Evolutionary conservation across 2,113 vertebrate genomes (phyloP).

Genomic region (Recurvirostra avosetta): DNA sequence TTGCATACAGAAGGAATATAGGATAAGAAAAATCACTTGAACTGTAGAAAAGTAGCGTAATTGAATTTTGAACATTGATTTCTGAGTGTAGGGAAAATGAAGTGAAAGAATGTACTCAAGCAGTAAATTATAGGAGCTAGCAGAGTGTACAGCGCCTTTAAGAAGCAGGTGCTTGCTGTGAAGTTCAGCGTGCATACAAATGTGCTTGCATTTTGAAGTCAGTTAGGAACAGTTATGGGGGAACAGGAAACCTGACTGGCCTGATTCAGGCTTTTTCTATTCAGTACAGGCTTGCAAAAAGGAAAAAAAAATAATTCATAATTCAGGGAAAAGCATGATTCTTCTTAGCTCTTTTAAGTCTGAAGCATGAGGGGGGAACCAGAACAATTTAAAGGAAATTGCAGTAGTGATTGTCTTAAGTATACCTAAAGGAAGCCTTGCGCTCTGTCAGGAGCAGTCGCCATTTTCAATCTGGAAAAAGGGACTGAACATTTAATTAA

Average conservation of each 20-base stretch:
- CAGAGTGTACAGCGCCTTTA: background rate
- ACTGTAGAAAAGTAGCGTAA: background rate
- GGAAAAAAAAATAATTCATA: background rate
- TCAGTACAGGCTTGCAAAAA: background rate
- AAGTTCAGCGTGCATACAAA: background rate
- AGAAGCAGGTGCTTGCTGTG: background rate
- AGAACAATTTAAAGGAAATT: background rate
- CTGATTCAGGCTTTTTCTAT: background rate
- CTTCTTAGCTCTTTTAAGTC: background rate
- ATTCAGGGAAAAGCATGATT: background rate
- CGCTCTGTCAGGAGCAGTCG: background rate
- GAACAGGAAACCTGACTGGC: background rate
- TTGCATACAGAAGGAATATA: background rate
- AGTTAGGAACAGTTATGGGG: background rate
- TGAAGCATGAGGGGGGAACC: background rate
- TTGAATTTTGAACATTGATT: constrained; percentile 4
- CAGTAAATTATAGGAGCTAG: background rate
- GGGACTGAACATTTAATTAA: background rate
- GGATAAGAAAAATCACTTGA: background rate
- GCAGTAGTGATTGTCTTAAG: background rate
- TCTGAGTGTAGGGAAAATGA: background rate
- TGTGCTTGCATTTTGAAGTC: background rate
- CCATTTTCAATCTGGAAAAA: background rate
- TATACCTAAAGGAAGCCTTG: background rate
- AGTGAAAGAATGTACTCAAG: background rate